Evolutionary conservation across 1,140 invertebrate genomes (phyloP), one percentile per base, ranked within the genome.

Genomic region (Drosophila kanapiae): DNA sequence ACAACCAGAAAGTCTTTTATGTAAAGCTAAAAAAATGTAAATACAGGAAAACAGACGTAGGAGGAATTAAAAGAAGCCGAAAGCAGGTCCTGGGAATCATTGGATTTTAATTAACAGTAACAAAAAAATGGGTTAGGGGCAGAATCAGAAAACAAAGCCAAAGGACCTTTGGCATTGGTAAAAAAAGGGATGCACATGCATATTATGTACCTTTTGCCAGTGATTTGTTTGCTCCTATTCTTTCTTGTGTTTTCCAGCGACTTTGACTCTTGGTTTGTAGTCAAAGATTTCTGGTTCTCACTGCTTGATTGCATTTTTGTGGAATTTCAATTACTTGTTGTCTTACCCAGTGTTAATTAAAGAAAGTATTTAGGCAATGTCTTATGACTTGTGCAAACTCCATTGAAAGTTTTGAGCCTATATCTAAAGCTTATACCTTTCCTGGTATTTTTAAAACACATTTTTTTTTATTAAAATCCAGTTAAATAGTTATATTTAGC

Each of bases 101-200:
- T 78, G 64, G 77, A 88, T 83, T 87, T 87, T 87, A 87, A 87
- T 87, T 88, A 87, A 88, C 57, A 84, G 49, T n/a, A 75, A 53
- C n/a, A 33, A 63, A 31, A 56, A 59, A 23, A 62, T 9, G 27
- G 33, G 18, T 29, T 31, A 7, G 45, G 47, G 48, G 37, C 35
- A 54, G n/a, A 54, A 70, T 63, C 23, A 48, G 27, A 18, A 47
- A 42, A 61, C 61, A 75, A 49, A 60, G 51, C 40, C 47, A 72
- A 62, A 59, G 45, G 40, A 62, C 42, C 48, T 54, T 45, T 48
- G 54, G 49, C 56, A 45, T 37, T 49, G 29, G 7, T 33, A 31
- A 10, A 56, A 31, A 49, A 31, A 31, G 40, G 42, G 14, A 68
- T 59, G 43, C 65, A 80, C 62, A 58, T 76, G 57, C 38, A 80